A percentile compares a stretch with the other conserved stretches of the same genome.
Evolutionary conservation across 2,888 invertebrate genomes (phyloP).

Genomic region (Slavum lentiscoides): DNA sequence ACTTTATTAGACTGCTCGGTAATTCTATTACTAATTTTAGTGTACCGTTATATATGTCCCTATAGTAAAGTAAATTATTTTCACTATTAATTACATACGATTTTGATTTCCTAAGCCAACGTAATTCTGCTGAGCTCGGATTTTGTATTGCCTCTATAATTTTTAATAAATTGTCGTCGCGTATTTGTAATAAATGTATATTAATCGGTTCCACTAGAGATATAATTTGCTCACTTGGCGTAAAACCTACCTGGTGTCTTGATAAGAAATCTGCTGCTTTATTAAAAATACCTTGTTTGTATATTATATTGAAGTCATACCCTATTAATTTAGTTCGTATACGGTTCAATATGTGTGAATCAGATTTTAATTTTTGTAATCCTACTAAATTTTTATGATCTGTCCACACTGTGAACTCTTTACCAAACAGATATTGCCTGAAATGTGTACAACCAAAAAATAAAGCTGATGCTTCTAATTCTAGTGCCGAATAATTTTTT

Average conservation of each 20-base stretch:
- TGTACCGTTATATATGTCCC: background rate
- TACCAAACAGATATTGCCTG: background rate
- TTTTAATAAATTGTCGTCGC: background rate
- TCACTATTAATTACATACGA: background rate
- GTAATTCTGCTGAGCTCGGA: background rate
- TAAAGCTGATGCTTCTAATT: background rate
- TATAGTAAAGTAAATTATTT: background rate
- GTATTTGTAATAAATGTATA: background rate
- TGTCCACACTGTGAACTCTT: background rate
- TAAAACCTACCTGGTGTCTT: background rate
- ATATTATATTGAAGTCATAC: background rate
- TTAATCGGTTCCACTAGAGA: constrained; percentile 4
- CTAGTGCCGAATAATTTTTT: too few species aligned
- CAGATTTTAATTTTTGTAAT: background rate
- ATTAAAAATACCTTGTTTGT: constrained; percentile 14
- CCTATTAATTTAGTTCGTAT: constrained; percentile 9
- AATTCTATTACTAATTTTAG: constrained; percentile 3
- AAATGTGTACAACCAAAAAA: background rate
- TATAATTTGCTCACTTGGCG: background rate
- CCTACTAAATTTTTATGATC: constrained; percentile 1
- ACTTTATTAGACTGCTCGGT: background rate
- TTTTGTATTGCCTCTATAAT: background rate
- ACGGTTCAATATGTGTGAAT: background rate
- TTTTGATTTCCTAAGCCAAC: background rate
- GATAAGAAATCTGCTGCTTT: background rate